Evolutionary conservation across 1,140 invertebrate species (phyloP).

Genomic region (Anoplolepis gracilipes): DNA sequence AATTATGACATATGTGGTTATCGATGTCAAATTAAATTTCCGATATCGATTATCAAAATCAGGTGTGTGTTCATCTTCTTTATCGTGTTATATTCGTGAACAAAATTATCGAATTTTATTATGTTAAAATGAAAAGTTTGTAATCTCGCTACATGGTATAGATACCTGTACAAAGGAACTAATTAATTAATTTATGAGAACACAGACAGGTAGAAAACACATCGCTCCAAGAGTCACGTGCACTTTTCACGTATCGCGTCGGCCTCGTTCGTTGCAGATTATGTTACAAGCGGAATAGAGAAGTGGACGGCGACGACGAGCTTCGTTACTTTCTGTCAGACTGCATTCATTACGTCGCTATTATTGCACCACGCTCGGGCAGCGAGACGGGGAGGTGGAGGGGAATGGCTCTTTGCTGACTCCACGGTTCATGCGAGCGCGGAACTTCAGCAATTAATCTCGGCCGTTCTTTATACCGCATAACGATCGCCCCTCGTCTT

Average conservation of each 20-base stretch:
- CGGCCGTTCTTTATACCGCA: slow-evolving; percentile 51
- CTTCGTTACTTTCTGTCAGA: slow-evolving; percentile 63
- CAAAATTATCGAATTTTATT: neutral
- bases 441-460: slow-evolving; percentile 62
- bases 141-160: neutral
- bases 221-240: neutral
- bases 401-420: slow-evolving; percentile 18
- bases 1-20: neutral
- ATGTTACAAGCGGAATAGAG: slow-evolving; percentile 47
- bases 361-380: slow-evolving; percentile 51
- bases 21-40: too few relatives aligned
- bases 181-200: slow-evolving; percentile 47
- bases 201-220: neutral
- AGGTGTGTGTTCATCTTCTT: neutral
- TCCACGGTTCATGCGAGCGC: slow-evolving; percentile 24
- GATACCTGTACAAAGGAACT: neutral
- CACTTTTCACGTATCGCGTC: slow-evolving; percentile 12
- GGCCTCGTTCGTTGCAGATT: slow-evolving; percentile 34
- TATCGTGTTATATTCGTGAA: neutral
- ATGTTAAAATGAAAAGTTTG: slow-evolving; percentile 1
- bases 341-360: slow-evolving; percentile 61
- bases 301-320: slow-evolving; percentile 44
- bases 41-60: neutral
- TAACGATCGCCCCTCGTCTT: slow-evolving; percentile 57
- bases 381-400: neutral